Conservation (phyloP, 2,888 invertebrate species). For the Erpobdella octoculata region DNA sequence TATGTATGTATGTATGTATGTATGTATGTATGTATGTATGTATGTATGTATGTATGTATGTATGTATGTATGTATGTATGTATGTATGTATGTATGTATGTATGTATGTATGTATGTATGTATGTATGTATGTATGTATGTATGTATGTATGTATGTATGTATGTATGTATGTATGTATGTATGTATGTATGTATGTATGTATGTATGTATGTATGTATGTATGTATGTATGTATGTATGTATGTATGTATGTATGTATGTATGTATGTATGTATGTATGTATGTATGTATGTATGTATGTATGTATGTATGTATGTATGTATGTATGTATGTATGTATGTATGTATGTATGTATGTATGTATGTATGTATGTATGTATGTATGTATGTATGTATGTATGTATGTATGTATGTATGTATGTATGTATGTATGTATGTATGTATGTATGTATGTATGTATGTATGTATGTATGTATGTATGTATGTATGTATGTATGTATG, state of each 20-base stretch:
- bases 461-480: too few species aligned
- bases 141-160: neutral
- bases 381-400: neutral
- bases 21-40: neutral
- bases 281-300: conserved; percentile 15
- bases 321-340: too few species aligned
- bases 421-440: too few species aligned
- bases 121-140: conserved; percentile 21
- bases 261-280: neutral
- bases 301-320: conserved; percentile 20
- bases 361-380: neutral
- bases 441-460: too few species aligned
- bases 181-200: neutral
- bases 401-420: neutral
- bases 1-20: too few species aligned
- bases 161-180: neutral
- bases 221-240: conserved; percentile 5
- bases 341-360: conserved; percentile 16
- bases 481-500: too few species aligned
- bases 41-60: conserved; percentile 38
- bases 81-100: conserved; percentile 26
- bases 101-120: conserved; percentile 29
- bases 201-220: neutral
- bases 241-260: conserved; percentile 5
- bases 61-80: conserved; percentile 15